Conservation (phyloP, 2,888 invertebrate species). For the Eupithecia vulgata region DNA sequence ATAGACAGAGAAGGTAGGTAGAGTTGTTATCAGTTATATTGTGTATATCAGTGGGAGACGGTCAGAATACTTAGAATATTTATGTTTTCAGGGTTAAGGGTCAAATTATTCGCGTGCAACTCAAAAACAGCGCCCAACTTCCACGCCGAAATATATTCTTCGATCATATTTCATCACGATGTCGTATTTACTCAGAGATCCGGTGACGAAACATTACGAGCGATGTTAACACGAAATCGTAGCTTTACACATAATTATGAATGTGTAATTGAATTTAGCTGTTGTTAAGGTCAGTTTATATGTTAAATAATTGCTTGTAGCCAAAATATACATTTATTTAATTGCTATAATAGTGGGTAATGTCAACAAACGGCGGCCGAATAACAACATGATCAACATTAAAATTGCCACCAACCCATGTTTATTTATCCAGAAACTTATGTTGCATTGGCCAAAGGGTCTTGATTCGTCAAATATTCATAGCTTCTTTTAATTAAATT, state of each 20-base stretch:
- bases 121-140: not conserved
- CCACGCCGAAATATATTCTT: conserved; percentile 4
- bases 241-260: conserved; percentile 50
- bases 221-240: conserved; percentile 52
- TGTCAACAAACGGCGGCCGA: not conserved
- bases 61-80: not conserved
- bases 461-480: not conserved
- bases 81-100: not conserved
- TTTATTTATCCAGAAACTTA: not conserved
- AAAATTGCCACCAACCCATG: not conserved
- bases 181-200: conserved; percentile 21
- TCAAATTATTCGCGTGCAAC: not conserved
- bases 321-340: conserved; percentile 1
- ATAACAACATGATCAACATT: not conserved
- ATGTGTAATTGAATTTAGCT: conserved; percentile 39
- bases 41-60: not conserved
- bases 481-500: not conserved
- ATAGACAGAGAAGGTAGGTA: not conserved
- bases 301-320: conserved; percentile 8
- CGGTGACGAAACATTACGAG: conserved; percentile 46
- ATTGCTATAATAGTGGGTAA: not conserved
- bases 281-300: conserved; percentile 5
- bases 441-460: not conserved
- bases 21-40: not conserved
- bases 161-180: conserved; percentile 46